Conservation (phyloP, 2,888 invertebrate genomes). For the Xestoiulus laeticollis region DNA sequence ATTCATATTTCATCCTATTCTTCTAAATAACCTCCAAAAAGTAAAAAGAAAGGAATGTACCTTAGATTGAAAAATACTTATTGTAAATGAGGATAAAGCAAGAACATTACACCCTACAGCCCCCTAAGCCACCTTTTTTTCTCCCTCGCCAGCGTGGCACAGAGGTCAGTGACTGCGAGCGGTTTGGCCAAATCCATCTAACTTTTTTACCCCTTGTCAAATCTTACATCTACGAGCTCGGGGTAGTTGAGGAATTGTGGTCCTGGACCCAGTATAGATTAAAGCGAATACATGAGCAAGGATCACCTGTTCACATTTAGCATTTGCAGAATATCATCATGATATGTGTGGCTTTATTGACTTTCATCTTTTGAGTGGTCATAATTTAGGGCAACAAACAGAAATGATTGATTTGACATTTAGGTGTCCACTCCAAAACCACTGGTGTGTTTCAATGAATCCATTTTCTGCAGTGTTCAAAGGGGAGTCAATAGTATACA, state of each 20-base stretch:
- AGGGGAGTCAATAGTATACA: too few relatives aligned
- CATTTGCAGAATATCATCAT: neutral
- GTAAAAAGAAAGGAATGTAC: neutral
- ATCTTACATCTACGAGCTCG: neutral
- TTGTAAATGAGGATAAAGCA: constrained; percentile 37
- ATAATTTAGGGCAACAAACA: too few relatives aligned
- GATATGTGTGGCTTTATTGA: too few relatives aligned
- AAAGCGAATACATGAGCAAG: neutral
- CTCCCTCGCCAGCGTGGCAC: neutral
- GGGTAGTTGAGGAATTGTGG: neutral
- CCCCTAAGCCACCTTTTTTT: neutral
- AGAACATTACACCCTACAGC: constrained; percentile 27
- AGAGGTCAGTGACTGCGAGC: constrained; percentile 15
- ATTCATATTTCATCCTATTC: constrained; percentile 27
- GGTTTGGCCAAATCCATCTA: constrained; percentile 18
- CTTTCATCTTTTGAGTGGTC: too few relatives aligned
- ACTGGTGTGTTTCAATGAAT: too few relatives aligned
- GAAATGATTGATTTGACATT: too few relatives aligned
- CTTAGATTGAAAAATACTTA: constrained; percentile 33
- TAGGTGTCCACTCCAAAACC: too few relatives aligned
- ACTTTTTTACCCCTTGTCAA: constrained; percentile 15
- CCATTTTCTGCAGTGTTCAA: too few relatives aligned
- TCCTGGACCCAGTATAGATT: neutral
- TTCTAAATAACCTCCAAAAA: constrained; percentile 29
- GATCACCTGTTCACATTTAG: neutral